Base-by-base conservation (phyloP, 2,888 invertebrate species). In the Habroteleia sp. region DNA sequence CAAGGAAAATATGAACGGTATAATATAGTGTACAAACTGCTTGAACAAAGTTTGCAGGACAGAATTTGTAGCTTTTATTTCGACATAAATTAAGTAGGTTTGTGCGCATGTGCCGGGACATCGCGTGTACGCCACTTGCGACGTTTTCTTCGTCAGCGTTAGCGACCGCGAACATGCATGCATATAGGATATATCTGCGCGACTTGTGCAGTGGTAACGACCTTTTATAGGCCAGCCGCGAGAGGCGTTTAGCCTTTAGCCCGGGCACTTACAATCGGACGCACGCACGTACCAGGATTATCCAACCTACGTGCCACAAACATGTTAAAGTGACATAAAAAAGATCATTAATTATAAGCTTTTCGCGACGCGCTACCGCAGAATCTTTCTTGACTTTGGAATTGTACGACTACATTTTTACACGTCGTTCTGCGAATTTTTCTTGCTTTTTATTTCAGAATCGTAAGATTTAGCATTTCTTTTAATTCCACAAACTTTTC, bases 171-270 rank as follows among this genome's bases (percentile, higher is more conserved):
- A 46, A 50, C 25, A 39, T 27, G 23, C 42, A 48, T 50, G 31
- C 56, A 39, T 41, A 58, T 73, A 56, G 44, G 29, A 42, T 48
- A 46, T 75, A 52, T 63, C 16, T 23, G 63, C 14, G 54, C 68
- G 71, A 60, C 65, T 71, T 63, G 29, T 75, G 42, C 75, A 77
- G 76, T 80, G 80, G 77, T 81, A 82, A 82, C 77, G 80, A 82
- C 80, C 80, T 82, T 80, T 83, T 79, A 76, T 80, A 80, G 81
- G 79, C 75, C 74, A 74, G 48, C 65, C 78, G 79, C 77, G 68
- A 42, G 77, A 72, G 74, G 74, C 78, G 73, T 76, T 80, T 79
- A 80, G 78, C 81, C 78, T 81, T 79, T 81, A 77, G 78, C 63
- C 68, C 74, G 60, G 65, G 63, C 52, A 66, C 44, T 65, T 66